Evolutionary conservation across 2,113 vertebrate genomes (phyloP), one percentile per base, ranked within the genome.

Genomic region (Paramormyrops kingsleyae): DNA sequence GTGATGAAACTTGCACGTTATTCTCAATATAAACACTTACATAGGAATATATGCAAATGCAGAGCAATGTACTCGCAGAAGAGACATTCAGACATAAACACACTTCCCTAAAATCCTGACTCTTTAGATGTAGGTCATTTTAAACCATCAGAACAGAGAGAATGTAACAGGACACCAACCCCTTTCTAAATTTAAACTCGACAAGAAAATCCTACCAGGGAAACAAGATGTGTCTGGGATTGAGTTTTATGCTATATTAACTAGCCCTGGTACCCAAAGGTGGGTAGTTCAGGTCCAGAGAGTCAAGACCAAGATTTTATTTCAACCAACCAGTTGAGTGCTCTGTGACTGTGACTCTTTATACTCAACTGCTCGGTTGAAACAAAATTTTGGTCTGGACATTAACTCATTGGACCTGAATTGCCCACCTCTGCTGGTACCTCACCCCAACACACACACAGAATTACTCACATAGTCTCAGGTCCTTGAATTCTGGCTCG

Each of bases 381-480:
- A 70, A 31, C 10, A 70, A 31, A 70, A 70, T 70, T 1, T 31
- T 31, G 10, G 62, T 13, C 10, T 70, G n/a, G 62, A 13, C 62
- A 31, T 62, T 9, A n/a, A 62, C 56, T 70, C 62, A 31, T 12
- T 12, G 62, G 62, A 70, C 62, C 62, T 27, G 62, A 66, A 66
- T 10, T 70, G 10, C 3, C 27, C 27, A 13, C 62, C 62, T 5
- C 62, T 31, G 3, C 27, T 13, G n/a, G n/a, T 5, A 70, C 9
- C 83, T 46, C 83, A 44, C 44, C 15, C 24, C 17, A 39, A 84
- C 42, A 84, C 39, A 47, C 19, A 44, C 21, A 47, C 44, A 84
- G 9, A 24, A 46, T 92, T 83, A 96, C 98, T 31, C 96, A 99
- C 99, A 95, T 91, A 99, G 90, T 93, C 96, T 95, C 24, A 99